Percentiles rank a stretch among this genome's conserved stretches.
These are phyloP conservation scores for Turritopsis dohrnii DNA, from an alignment of 30 jellyfish, hydroid and myxozoan genomes.

Conservation along the genomic window DNA sequence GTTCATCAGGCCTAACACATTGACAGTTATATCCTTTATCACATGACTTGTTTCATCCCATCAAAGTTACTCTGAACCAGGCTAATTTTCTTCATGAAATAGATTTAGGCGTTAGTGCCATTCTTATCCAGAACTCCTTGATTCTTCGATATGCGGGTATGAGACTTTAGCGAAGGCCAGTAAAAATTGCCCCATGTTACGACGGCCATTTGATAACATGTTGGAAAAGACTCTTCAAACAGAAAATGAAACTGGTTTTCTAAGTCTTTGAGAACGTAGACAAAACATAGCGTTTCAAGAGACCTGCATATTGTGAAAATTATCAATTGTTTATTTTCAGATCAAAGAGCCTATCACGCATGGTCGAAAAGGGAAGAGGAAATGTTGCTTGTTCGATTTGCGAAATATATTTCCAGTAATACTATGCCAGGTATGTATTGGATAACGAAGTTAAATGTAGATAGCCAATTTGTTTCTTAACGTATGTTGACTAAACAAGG, in stretches of 20 bases:
- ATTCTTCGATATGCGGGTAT: background rate
- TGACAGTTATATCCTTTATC: background rate
- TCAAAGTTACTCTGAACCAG: background rate
- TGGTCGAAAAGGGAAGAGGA: constrained; percentile 7
- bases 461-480: background rate
- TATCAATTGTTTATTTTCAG: background rate
- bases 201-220: background rate
- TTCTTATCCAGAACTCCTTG: background rate
- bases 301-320: background rate
- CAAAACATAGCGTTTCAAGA: background rate
- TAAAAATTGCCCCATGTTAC: background rate
- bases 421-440: constrained; percentile 12
- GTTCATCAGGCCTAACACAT: background rate
- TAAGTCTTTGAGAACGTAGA: background rate
- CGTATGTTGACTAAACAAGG: background rate
- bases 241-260: background rate
- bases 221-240: background rate
- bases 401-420: constrained; percentile 12
- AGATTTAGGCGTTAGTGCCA: background rate
- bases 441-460: background rate
- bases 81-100: background rate
- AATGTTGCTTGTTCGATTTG: constrained; percentile 8
- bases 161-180: background rate
- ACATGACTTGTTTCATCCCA: background rate
- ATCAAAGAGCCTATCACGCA: constrained; percentile 5